These are phyloP conservation scores for Micromesistius poutassou DNA, from an alignment of 2,797 vertebrate species.

Conservation along the genomic window DNA sequence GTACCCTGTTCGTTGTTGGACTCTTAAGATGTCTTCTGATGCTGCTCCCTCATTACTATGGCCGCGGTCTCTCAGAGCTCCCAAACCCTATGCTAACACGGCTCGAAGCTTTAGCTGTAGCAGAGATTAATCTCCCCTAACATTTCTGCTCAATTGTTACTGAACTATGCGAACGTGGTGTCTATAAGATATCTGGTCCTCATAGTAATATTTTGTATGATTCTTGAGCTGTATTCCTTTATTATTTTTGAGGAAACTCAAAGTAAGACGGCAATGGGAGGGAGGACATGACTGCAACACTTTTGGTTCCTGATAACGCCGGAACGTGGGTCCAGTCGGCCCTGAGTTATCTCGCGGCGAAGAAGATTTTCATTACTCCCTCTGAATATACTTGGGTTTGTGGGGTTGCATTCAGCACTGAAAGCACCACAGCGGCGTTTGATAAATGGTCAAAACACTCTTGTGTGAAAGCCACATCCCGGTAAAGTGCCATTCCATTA, in stretches of 20 bases:
- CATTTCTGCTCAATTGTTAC: too few relatives aligned
- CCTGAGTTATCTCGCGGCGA: neutral
- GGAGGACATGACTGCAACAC: neutral
- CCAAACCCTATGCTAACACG: too few relatives aligned
- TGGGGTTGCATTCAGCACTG: constrained; percentile 21
- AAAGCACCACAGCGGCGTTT: constrained; percentile 14
- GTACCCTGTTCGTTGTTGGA: neutral
- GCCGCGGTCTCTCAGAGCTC: neutral
- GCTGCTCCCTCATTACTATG: neutral
- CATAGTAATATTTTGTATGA: neutral
- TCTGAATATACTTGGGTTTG: constrained; percentile 9
- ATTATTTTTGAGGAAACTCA: neutral
- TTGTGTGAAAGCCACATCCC: constrained; percentile 25
- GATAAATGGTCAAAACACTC: constrained; percentile 33
- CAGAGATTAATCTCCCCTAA: neutral
- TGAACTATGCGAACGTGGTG: neutral
- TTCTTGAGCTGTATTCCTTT: neutral
- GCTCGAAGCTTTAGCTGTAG: neutral
- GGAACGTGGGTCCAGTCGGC: neutral
- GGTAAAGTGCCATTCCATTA: constrained; percentile 37
- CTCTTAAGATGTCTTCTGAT: neutral
- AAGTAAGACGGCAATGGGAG: neutral
- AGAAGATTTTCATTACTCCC: neutral
- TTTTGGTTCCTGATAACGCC: neutral
- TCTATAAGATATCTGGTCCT: neutral